phyloP scores from a whole-genome alignment of 2,113 vertebrate genomes.

The Struthidea cinerea region DNA sequence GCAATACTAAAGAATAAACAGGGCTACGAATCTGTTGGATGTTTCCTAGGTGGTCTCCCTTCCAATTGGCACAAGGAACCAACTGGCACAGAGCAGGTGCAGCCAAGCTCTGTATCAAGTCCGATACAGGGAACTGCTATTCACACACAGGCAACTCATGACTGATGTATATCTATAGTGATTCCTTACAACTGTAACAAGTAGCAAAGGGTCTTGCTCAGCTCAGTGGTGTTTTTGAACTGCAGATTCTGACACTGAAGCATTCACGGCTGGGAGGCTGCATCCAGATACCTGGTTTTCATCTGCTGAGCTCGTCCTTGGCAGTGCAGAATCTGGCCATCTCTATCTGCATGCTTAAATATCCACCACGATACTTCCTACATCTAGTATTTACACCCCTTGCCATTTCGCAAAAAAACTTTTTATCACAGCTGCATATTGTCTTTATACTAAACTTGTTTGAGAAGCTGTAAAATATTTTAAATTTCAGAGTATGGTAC shows the following conservation, averaged over 20 bases:
- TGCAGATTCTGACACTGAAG: neutral
- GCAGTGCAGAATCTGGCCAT: neutral
- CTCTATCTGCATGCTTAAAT: neutral
- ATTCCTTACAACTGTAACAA: neutral
- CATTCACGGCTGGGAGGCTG: fast-evolving
- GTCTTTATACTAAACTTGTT: neutral
- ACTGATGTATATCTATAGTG: neutral
- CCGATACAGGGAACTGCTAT: neutral
- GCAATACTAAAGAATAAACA: neutral
- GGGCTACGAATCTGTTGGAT: neutral
- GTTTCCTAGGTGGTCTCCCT: neutral
- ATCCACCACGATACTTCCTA: neutral
- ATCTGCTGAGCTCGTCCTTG: neutral
- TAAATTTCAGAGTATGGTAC: neutral
- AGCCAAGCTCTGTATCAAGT: neutral
- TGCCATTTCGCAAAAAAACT: neutral
- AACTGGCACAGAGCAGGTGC: neutral
- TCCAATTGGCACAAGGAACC: neutral
- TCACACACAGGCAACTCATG: neutral
- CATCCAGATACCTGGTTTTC: neutral
- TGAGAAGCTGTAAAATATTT: neutral
- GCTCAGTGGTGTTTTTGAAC: neutral
- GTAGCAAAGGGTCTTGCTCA: neutral
- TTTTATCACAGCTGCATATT: neutral
- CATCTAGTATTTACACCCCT: neutral